Base-by-base conservation (phyloP, 1,140 invertebrate genomes). In the Drosophila trapezifrons region DNA sequence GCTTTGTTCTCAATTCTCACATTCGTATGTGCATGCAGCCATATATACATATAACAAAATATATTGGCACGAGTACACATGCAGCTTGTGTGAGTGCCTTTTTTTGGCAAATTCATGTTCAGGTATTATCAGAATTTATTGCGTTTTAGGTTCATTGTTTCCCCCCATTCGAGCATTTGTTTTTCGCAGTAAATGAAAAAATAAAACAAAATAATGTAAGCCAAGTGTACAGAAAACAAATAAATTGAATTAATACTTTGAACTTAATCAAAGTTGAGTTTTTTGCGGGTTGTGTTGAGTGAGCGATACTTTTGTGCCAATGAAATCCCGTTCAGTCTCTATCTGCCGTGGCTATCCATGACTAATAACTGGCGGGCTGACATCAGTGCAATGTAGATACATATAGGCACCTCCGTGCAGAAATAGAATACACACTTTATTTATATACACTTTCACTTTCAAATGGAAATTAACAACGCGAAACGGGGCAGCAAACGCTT, bases 91-190 rank as follows among this genome's bases (percentile, higher is more conserved):
- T 59, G 49, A 64, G n/a, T 56, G 54, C 8, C 17, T 65, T 47
- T 18, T 74, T 67, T 80, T 81, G 45, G 43, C 51, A 56, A 51
- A 63, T 76, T 84, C 59, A 69, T 75, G 62, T 82, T 64, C 65
- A 87, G 62, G 73, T 82, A 87, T 82, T 87, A 86, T 79, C 82
- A 66, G 65, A 65, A 67, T 83, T 83, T 89, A 86, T 69, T 89
- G 82, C 84, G 84, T 79, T 74, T 87, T 83, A 79, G 71, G 82
- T 86, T 86, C 84, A 89, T 83, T 86, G 82, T 79, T 89, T 83
- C 60, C 35, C 32, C 37, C 25, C 54, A 64, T 64, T 76, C 43
- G 18, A 49, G 40, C 29, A 71, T 66, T 67, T 47, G 35, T 47
- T 57, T 47, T 71, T 71, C 20, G 25, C 43, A 60, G 46, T 8